A percentile compares a stretch with the other conserved stretches of the same genome.
Conservation (phyloP, 2,113 vertebrate genomes). For the Heterochromis multidens region DNA sequence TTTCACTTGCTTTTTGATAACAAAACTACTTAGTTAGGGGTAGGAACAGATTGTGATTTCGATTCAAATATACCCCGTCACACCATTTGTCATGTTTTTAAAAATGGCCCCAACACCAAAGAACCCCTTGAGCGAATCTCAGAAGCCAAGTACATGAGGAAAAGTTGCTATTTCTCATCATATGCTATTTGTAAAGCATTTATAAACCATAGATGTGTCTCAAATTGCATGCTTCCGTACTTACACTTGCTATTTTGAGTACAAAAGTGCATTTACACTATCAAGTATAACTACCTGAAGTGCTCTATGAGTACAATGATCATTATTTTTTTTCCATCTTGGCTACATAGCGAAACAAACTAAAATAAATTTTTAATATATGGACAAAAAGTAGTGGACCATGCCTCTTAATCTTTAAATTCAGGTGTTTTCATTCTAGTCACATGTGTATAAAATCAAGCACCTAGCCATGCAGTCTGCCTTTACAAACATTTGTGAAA, state of each 20-base stretch:
- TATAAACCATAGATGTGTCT: not conserved
- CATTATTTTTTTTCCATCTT: not conserved
- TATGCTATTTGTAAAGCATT: not conserved
- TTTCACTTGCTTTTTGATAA: not conserved
- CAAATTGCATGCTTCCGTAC: not conserved
- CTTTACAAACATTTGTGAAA: not conserved
- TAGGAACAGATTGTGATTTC: not conserved
- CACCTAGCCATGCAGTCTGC: not conserved
- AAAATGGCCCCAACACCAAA: not conserved
- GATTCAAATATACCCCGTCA: not conserved
- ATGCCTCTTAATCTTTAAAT: not conserved
- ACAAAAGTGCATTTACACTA: not conserved
- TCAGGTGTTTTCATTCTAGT: not conserved
- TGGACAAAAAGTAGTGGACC: not conserved
- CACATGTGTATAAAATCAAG: not conserved
- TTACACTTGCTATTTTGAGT: not conserved
- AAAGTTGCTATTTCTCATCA: not conserved
- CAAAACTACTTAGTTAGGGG: not conserved
- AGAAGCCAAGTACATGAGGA: not conserved
- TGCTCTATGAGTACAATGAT: not conserved
- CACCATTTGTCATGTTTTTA: not conserved
- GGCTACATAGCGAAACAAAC: not conserved
- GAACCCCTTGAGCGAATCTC: not conserved
- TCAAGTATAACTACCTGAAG: not conserved
- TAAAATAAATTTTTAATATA: not conserved